A percentile compares a stretch with the other conserved stretches of the same genome.
Evolutionary conservation across 2,888 invertebrate genomes (phyloP).

Genomic region (Enoplolaimus lenunculus): DNA sequence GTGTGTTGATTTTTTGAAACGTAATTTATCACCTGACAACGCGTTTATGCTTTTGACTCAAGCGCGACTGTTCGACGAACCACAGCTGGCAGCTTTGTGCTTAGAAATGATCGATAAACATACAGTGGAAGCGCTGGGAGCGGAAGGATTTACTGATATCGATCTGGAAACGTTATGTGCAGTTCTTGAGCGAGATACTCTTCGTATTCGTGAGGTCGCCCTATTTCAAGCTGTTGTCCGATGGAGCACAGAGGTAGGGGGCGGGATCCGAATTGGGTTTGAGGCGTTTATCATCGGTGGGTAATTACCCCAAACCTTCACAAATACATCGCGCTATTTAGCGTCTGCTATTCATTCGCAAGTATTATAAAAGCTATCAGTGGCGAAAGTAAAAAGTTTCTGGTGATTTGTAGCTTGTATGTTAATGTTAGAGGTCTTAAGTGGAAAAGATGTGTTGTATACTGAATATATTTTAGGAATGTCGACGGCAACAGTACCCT

Average conservation of each 20-base stretch:
- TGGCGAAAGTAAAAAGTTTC: too few relatives aligned
- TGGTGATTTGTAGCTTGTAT: too few relatives aligned
- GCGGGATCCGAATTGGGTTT: too few relatives aligned
- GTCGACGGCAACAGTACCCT: slow-evolving; percentile 53
- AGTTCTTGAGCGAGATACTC: slow-evolving; percentile 61
- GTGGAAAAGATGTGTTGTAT: too few relatives aligned
- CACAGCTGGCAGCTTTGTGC: slow-evolving; percentile 62
- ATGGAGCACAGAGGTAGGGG: slow-evolving; percentile 28
- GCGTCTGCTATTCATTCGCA: too few relatives aligned
- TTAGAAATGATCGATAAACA: slow-evolving; percentile 68
- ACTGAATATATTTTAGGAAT: slow-evolving; percentile 49
- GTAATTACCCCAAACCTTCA: too few relatives aligned
- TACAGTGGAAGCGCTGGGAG: slow-evolving; percentile 60
- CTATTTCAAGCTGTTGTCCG: slow-evolving; percentile 59
- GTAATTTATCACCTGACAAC: slow-evolving; percentile 64
- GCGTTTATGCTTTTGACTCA: slow-evolving; percentile 64
- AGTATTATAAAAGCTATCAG: too few relatives aligned
- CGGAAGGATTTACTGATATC: slow-evolving; percentile 55
- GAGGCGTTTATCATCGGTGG: too few relatives aligned
- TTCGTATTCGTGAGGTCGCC: slow-evolving; percentile 61
- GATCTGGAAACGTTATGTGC: slow-evolving; percentile 62
- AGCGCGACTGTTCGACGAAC: slow-evolving; percentile 66
- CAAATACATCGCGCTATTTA: too few relatives aligned
- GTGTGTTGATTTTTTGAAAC: slow-evolving; percentile 61
- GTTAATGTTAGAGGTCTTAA: too few relatives aligned